These are phyloP conservation scores for Brenthis daphne DNA, from an alignment of 2,888 invertebrate genomes.

Conservation along the genomic window DNA sequence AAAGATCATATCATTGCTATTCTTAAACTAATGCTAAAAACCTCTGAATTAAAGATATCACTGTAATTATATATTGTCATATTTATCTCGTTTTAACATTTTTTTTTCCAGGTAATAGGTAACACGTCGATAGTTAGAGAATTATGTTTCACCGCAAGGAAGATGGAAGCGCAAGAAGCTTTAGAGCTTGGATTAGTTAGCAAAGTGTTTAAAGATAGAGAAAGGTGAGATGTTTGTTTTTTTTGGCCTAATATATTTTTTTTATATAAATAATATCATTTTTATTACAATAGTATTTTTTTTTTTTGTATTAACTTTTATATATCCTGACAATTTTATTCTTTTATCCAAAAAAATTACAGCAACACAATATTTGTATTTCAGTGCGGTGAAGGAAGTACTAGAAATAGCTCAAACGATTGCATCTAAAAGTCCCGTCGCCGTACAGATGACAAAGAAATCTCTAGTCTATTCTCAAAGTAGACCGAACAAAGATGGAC, in stretches of 20 bases:
- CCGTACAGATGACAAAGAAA: slow-evolving; percentile 94
- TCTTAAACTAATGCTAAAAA: too few species aligned
- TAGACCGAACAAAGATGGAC: slow-evolving; percentile 91
- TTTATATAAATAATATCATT: too few species aligned
- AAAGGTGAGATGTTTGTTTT: slow-evolving; percentile 74
- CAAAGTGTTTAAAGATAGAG: slow-evolving; percentile 85
- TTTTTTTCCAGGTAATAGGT: slow-evolving; percentile 85
- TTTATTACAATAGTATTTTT: too few species aligned
- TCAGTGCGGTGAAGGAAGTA: slow-evolving; percentile 87
- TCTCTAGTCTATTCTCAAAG: slow-evolving; percentile 93
- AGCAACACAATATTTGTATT: slow-evolving; percentile 4
- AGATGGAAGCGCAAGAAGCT: slow-evolving; percentile 91
- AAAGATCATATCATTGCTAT: too few species aligned
- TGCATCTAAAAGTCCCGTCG: slow-evolving; percentile 95
- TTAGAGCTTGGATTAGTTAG: slow-evolving; percentile 91
- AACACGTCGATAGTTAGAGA: slow-evolving; percentile 94
- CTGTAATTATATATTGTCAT: neutral
- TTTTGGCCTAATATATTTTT: neutral
- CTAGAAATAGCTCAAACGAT: slow-evolving; percentile 89
- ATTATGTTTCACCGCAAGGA: slow-evolving; percentile 92
- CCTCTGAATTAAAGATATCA: too few species aligned
- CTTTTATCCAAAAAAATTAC: too few species aligned
- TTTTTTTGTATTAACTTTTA: too few species aligned
- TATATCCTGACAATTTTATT: too few species aligned
- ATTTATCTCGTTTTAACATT: neutral